Conservation (phyloP, 53 echinoderm and acorn worm species). For the Patiria pectinifera region DNA sequence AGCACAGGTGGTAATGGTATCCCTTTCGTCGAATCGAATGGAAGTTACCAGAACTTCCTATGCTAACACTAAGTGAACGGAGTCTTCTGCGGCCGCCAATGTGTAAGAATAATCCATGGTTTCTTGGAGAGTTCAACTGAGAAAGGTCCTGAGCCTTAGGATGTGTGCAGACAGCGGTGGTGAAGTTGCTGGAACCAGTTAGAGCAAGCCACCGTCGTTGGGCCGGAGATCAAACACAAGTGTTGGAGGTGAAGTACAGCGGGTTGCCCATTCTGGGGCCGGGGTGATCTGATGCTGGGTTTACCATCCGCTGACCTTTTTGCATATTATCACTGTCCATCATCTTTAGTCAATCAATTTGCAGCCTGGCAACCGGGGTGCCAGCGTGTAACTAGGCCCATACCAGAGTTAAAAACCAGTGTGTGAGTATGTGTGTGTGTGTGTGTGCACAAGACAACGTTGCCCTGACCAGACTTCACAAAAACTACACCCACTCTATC, state of each 20-base stretch:
- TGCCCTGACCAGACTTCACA: background rate
- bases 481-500: background rate
- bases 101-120: background rate
- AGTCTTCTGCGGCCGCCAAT: background rate
- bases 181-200: background rate
- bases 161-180: background rate
- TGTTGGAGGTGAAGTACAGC: background rate
- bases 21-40: background rate
- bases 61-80: background rate
- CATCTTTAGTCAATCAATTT: constrained; percentile 48
- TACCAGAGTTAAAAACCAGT: background rate
- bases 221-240: background rate
- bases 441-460: constrained; percentile 17
- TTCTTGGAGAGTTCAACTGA: background rate
- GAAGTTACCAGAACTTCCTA: background rate
- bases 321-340: constrained; percentile 44
- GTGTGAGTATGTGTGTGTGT: background rate
- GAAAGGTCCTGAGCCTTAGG: background rate
- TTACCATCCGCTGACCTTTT: constrained; percentile 25
- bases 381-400: background rate
- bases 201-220: background rate
- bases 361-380: constrained; percentile 43
- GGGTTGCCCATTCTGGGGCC: background rate
- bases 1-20: background rate
- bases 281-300: background rate